Percentiles rank a stretch among this genome's conserved stretches.
phyloP scores from a whole-genome alignment of 2,888 invertebrate genomes.

The Campoplex nolae region DNA sequence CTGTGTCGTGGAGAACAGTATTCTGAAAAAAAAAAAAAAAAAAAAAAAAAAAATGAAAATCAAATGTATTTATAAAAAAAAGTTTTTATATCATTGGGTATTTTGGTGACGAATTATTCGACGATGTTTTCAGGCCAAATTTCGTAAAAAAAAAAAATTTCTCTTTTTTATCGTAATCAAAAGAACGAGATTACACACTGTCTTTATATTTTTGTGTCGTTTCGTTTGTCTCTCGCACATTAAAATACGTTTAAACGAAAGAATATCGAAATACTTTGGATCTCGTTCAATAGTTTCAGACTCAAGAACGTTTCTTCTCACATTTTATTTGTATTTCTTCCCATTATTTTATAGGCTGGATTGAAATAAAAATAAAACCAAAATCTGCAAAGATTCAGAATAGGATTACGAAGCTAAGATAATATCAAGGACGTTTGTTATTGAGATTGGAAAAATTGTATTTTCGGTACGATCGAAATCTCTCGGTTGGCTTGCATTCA shows the following conservation, averaged over 20 bases:
- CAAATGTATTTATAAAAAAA: background rate
- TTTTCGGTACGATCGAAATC: background rate
- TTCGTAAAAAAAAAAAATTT: background rate
- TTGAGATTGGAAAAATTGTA: background rate
- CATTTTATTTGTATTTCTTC: background rate
- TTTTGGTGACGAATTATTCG: background rate
- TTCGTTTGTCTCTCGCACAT: background rate
- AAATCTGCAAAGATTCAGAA: background rate
- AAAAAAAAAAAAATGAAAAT: constrained; percentile 56
- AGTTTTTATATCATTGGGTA: background rate
- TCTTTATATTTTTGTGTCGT: background rate
- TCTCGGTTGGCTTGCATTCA: background rate
- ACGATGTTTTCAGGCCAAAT: background rate
- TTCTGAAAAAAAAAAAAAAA: constrained; percentile 86
- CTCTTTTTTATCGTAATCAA: background rate
- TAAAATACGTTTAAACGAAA: background rate
- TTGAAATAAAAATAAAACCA: background rate
- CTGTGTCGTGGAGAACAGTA: constrained; percentile 90
- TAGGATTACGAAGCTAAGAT: background rate
- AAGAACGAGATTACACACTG: background rate
- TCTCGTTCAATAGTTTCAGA: background rate
- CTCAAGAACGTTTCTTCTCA: background rate
- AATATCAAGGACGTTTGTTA: background rate
- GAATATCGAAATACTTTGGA: constrained; percentile 8
- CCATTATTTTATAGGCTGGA: background rate